phyloP scores from a whole-genome alignment of 2,113 vertebrate species.

The Lycaon pictus region DNA sequence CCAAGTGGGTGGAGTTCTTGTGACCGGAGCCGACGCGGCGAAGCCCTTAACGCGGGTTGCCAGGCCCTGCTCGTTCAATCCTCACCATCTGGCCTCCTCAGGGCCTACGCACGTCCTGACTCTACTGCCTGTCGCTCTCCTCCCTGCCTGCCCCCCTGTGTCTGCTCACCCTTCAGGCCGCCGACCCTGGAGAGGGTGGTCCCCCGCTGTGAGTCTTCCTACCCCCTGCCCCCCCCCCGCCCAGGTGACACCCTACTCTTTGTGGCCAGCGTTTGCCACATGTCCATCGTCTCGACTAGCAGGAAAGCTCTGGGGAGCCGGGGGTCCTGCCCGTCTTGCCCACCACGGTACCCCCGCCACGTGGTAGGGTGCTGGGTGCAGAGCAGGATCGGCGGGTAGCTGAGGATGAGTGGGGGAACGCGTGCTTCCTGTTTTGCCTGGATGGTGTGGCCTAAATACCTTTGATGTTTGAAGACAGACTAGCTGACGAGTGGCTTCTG shows the following conservation, averaged over 20 bases:
- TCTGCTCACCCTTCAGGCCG: background rate
- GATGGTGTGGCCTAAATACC: no score
- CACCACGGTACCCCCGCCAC: accelerated
- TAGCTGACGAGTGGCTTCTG: background rate
- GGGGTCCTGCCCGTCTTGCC: background rate
- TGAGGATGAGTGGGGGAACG: background rate
- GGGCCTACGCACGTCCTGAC: background rate
- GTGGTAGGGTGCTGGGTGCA: background rate
- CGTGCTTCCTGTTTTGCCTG: background rate
- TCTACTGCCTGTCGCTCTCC: no score
- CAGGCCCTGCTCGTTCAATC: background rate
- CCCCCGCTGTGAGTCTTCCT: background rate
- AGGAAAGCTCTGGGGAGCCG: background rate
- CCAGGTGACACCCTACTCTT: background rate
- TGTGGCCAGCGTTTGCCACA: background rate
- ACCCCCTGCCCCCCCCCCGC: no score
- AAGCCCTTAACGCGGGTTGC: background rate
- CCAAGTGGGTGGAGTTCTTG: background rate
- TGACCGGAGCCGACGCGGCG: background rate
- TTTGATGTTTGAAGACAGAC: background rate
- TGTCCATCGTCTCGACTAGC: background rate
- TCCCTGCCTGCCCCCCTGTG: accelerated
- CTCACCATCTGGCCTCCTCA: background rate
- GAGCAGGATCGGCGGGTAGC: background rate
- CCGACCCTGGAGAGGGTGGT: background rate